Conservation (phyloP, 37 sponge, comb jelly and placozoan species). For the Axinella damicornis region DNA sequence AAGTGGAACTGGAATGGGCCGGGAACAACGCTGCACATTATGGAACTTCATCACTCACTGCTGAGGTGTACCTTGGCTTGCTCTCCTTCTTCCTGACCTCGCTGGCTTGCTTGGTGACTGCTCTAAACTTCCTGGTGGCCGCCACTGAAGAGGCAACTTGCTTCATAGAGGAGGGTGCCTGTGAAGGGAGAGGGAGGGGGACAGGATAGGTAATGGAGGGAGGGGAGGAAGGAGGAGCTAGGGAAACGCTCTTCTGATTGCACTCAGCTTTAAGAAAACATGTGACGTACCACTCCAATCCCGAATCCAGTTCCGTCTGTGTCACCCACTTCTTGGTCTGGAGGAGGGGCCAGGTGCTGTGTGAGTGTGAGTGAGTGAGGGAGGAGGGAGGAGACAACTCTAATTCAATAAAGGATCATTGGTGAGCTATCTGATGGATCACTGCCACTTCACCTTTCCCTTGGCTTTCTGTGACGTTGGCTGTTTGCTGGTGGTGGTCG, state of each 20-base stretch:
- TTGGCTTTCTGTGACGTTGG: too few species aligned
- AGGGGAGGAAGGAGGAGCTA: neutral
- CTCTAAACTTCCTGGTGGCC: conserved; percentile 59
- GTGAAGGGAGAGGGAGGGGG: neutral
- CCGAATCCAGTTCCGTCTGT: conserved; percentile 86
- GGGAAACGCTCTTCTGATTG: too few species aligned
- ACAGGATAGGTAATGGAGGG: neutral
- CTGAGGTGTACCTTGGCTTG: neutral
- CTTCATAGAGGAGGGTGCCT: conserved; percentile 55
- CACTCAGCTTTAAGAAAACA: neutral
- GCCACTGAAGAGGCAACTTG: conserved; percentile 46
- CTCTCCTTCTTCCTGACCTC: neutral
- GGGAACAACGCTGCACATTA: too few species aligned
- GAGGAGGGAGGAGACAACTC: neutral
- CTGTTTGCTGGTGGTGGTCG: too few species aligned
- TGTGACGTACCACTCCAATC: conserved; percentile 69
- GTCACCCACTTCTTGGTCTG: conserved; percentile 63
- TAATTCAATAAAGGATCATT: too few species aligned
- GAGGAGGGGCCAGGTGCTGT: neutral
- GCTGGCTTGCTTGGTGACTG: neutral
- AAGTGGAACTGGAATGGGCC: too few species aligned
- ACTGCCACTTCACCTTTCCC: too few species aligned
- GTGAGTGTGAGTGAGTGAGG: neutral
- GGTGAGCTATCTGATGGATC: too few species aligned
- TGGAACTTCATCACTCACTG: neutral